Evolutionary conservation across 2,888 invertebrate genomes (phyloP), one percentile per base, ranked within the genome.

Genomic region (Hylaea fasciaria): DNA sequence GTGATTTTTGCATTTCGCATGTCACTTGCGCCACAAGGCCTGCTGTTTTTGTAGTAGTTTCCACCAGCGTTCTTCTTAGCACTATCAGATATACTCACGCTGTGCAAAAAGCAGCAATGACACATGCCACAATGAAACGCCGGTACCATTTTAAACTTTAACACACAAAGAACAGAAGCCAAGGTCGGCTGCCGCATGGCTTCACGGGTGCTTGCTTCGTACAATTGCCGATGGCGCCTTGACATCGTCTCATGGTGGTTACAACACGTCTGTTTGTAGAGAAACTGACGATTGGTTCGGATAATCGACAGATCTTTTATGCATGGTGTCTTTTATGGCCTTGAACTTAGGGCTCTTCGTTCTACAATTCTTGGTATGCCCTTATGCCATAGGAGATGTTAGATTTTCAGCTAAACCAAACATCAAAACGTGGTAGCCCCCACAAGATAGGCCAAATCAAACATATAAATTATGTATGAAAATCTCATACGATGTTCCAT

Each of bases 161-260:
- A 0, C 11, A 0, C 28, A 4, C 0, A 44, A 0, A 4, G 12
- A 11, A 66, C 68, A 74, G 52, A 57, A 63, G 16, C 48, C 54
- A 72, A 70, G 53, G 54, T 68, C 54, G 56, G 32, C 35, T 52
- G 56, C 46, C 28, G 49, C 45, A 14, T 7, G n/a, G 62, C 64
- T 78, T 80, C 76, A 82, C 70, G 77, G 81, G 68, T 72, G 70
- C 72, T 54, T 81, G 72, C 55, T 59, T 73, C 66, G 46, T 57
- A 70, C 81, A 81, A 84, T 82, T 73, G 75, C 79, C 73, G 73
- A 60, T 69, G 35, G 59, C 62, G 45, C 86, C 87, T 87, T 87
- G 87, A 86, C 87, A 85, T 73, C 74, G 65, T 73, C 51, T 41
- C 52, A 46, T 51, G 44, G 63, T 60, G 47, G 64, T 64, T 68